A percentile compares a stretch with the other conserved stretches of the same genome.
Conservation (phyloP, 2,888 invertebrate genomes). For the Carcina quercana region DNA sequence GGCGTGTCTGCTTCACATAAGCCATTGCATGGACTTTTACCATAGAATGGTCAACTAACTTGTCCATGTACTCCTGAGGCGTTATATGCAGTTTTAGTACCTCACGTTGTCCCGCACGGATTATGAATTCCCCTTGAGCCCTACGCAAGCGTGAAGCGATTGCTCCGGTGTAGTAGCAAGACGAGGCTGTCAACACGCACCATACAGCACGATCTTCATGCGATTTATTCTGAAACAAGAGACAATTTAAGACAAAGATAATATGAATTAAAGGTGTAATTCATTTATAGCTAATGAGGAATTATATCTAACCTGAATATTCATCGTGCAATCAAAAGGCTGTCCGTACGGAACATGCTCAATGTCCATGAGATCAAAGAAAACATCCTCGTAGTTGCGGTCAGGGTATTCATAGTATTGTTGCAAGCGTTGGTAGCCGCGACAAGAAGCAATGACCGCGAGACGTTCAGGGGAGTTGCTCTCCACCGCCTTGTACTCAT, state of each 20-base stretch:
- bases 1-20: constrained; percentile 81
- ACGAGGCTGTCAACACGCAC: constrained; percentile 76
- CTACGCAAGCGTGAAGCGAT: constrained; percentile 77
- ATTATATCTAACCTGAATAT: constrained; percentile 66
- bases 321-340: constrained; percentile 78
- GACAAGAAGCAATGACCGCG: constrained; percentile 79
- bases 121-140: constrained; percentile 74
- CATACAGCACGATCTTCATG: constrained; percentile 76
- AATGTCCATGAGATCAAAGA: constrained; percentile 78
- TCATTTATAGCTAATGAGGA: neutral
- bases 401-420: constrained; percentile 76
- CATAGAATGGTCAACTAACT: constrained; percentile 80
- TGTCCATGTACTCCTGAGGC: constrained; percentile 80
- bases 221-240: constrained; percentile 70
- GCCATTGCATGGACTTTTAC: constrained; percentile 84
- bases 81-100: constrained; percentile 76
- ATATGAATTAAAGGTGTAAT: neutral
- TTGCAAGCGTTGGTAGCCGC: constrained; percentile 76
- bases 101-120: constrained; percentile 77
- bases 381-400: constrained; percentile 76
- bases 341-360: constrained; percentile 79
- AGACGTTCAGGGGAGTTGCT: constrained; percentile 78
- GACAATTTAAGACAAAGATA: neutral
- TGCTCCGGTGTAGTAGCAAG: constrained; percentile 82
- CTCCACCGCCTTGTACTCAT: constrained; percentile 77